Base-by-base conservation (phyloP, 2,797 vertebrate genomes). In the Xyrichtys novacula region DNA sequence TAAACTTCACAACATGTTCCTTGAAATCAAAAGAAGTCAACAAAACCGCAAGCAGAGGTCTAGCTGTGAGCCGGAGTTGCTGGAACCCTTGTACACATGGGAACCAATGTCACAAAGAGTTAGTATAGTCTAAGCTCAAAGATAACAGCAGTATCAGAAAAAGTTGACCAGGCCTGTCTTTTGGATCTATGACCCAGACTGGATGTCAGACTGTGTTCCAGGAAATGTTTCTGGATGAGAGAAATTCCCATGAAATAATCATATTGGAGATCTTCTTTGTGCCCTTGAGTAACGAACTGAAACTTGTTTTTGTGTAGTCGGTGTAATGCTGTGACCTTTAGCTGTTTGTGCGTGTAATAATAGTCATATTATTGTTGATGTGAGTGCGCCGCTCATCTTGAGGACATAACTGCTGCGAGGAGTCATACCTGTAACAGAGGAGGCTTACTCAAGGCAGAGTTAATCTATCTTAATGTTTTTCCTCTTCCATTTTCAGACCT, bases 61-160 rank as follows among this genome's bases (percentile, higher is more conserved):
- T 46, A 28, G 60, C 70, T 47, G 38, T 61, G 29, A 58, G 72
- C 58, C 65, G 46, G 25, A 56, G 50, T 48, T 39, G 40, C 17
- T 0, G 16, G 34, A 66, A 60, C 62, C 39, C n/a, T 39, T 53
- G 58, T 40, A 76, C 78, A 83, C 89, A 85, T 88, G 88, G 82
- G 85, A 90, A 87, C 85, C 88, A 86, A 88, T 85, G 89, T 75
- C 86, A 89, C 49, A 16, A 48, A 47, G 40, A 79, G 61, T 81
- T 76, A 85, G 85, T 85, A 75, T 89, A 76, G 90, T 89, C 90
- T 91, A 86, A 81, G 71, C 86, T 87, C 71, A 74, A 82, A 78
- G 88, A 89, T 81, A 86, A 87, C 68, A 36, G 53, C 50, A 7
- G 68, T 86, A 82, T 88, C 76, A 78, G 48, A 80, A 34, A 68